A percentile compares a stretch with the other conserved stretches of the same genome.
Conservation (phyloP, 1,140 invertebrate genomes). For the Heliconius congener region DNA sequence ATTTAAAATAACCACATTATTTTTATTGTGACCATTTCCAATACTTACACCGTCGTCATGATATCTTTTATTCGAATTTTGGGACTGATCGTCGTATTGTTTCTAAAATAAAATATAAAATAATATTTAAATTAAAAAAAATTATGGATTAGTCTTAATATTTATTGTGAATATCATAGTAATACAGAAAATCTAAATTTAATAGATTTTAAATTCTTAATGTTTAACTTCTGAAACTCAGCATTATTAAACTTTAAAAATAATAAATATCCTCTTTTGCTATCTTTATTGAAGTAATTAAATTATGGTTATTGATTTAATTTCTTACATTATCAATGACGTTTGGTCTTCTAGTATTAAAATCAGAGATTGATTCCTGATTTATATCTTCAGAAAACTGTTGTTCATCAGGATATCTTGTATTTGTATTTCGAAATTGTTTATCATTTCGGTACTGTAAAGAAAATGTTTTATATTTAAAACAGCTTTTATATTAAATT, state of each 20-base stretch:
- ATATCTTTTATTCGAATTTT: neutral
- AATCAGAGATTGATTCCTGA: neutral
- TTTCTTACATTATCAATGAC: neutral
- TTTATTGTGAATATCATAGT: too few species aligned
- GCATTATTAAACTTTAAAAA: too few species aligned
- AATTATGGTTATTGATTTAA: neutral
- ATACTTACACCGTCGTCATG: slow-evolving; percentile 1
- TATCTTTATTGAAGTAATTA: too few species aligned
- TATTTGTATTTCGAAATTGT: neutral
- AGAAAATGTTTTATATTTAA: too few species aligned
- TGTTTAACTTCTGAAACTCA: too few species aligned
- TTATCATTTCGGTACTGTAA: too few species aligned
- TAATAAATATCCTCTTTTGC: too few species aligned
- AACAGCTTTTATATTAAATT: too few species aligned
- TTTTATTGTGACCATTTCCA: slow-evolving; percentile 26
- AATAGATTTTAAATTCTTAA: too few species aligned
- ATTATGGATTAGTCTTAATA: too few species aligned
- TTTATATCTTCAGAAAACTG: neutral
- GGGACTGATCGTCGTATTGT: neutral
- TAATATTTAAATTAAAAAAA: neutral
- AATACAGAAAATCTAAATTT: too few species aligned
- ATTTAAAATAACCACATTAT: slow-evolving; percentile 24
- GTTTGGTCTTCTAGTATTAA: neutral
- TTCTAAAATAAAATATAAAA: neutral
- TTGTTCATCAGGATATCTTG: neutral